These are phyloP conservation scores for Notamacropus eugenii DNA, from an alignment of 2,797 vertebrate species.

Conservation along the genomic window DNA sequence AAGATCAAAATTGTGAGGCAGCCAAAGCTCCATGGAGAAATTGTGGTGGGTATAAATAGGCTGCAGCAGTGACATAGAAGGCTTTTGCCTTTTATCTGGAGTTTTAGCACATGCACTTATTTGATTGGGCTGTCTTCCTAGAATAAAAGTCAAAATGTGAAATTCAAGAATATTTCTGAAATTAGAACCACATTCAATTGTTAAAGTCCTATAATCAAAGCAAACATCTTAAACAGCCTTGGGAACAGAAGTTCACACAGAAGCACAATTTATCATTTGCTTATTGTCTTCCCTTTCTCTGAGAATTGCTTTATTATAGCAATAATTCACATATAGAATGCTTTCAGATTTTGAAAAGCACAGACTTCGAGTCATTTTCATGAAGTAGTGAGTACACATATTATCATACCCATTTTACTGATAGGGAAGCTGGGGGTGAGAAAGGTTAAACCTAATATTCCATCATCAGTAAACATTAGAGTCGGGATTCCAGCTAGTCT, in stretches of 20 bases:
- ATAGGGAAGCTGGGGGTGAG: background rate
- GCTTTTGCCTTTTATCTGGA: background rate
- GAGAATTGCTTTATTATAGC: background rate
- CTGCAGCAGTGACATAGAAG: background rate
- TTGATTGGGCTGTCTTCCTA: background rate
- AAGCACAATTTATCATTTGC: background rate
- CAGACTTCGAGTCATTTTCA: background rate
- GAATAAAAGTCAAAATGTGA: background rate
- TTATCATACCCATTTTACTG: background rate
- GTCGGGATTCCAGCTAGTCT: background rate
- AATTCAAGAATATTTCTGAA: background rate
- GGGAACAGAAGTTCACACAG: background rate
- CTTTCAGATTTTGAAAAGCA: background rate
- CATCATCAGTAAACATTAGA: background rate
- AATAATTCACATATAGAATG: background rate
- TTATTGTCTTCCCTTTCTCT: background rate
- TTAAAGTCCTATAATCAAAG: background rate
- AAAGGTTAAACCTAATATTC: background rate
- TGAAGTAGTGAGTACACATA: background rate
- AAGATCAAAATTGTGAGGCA: background rate
- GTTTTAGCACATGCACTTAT: background rate
- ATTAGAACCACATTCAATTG: background rate
- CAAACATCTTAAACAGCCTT: background rate
- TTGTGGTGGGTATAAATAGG: background rate
- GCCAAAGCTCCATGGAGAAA: background rate